Conservation (phyloP, 2,113 vertebrate genomes). For the Pollimyrus isidori region DNA sequence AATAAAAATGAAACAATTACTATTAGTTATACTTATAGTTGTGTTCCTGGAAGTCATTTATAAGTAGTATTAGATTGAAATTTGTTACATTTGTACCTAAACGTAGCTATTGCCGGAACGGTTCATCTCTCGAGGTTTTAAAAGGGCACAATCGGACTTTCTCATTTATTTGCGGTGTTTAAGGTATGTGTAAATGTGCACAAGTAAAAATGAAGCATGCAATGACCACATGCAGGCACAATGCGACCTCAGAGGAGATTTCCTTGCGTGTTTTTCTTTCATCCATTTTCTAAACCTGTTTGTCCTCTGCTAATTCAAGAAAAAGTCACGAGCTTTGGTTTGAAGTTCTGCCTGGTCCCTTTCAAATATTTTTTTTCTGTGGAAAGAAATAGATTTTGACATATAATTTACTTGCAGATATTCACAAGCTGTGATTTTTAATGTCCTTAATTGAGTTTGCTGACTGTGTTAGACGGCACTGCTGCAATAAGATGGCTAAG, state of each 20-base stretch:
- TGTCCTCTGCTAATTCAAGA: background rate
- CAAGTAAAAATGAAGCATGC: background rate
- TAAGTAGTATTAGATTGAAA: background rate
- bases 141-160: background rate
- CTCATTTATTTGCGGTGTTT: background rate
- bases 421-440: background rate
- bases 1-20: background rate
- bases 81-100: background rate
- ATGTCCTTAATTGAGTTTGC: background rate
- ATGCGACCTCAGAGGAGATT: background rate
- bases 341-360: background rate
- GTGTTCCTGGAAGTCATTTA: background rate
- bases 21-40: background rate
- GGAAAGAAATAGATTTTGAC: background rate
- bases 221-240: background rate
- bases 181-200: background rate
- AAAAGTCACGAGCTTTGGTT: background rate
- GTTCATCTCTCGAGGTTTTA: background rate
- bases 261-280: background rate
- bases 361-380: background rate
- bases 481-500: background rate
- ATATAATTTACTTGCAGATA: background rate
- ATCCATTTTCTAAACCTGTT: background rate
- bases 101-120: background rate
- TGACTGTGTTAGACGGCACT: background rate